Percentiles rank a stretch among this genome's conserved stretches.
These are phyloP conservation scores for Ips typographus DNA, from an alignment of 1,140 invertebrate species.

Conservation along the genomic window DNA sequence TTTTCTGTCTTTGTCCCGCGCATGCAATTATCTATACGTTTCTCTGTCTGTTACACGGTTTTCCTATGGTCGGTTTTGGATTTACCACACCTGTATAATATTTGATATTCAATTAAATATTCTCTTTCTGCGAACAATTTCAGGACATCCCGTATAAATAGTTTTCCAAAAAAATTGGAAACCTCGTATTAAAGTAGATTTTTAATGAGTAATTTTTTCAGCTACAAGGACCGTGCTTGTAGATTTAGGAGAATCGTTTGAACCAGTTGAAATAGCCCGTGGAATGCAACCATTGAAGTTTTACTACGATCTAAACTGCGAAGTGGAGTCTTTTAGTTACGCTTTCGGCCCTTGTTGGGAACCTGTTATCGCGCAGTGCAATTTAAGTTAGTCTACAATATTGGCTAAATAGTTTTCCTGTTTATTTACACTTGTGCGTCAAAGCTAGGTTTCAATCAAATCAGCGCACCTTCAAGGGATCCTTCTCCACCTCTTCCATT, in stretches of 20 bases:
- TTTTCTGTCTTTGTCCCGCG: no score
- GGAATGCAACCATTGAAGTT: conserved; percentile 95
- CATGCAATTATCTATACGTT: no score
- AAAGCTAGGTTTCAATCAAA: conserved; percentile 63
- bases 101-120: no score
- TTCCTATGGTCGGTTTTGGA: no score
- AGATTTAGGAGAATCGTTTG: conserved; percentile 75
- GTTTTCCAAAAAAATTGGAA: no score
- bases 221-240: conserved; percentile 71
- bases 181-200: no score
- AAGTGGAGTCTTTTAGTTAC: conserved; percentile 83
- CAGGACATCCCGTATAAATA: no score
- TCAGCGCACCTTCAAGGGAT: conserved; percentile 83
- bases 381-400: conserved; percentile 66
- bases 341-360: conserved; percentile 99
- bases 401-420: not conserved
- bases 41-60: no score
- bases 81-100: no score
- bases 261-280: conserved; percentile 70
- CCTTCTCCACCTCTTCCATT: conserved; percentile 92
- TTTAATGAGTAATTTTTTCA: conserved; percentile 43
- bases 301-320: conserved; percentile 97
- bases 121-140: no score
- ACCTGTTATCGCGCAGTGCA: conserved; percentile 94
- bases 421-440: conserved; percentile 1